phyloP scores from a whole-genome alignment of 2,113 vertebrate genomes.

The Gallinago jamesoni region DNA sequence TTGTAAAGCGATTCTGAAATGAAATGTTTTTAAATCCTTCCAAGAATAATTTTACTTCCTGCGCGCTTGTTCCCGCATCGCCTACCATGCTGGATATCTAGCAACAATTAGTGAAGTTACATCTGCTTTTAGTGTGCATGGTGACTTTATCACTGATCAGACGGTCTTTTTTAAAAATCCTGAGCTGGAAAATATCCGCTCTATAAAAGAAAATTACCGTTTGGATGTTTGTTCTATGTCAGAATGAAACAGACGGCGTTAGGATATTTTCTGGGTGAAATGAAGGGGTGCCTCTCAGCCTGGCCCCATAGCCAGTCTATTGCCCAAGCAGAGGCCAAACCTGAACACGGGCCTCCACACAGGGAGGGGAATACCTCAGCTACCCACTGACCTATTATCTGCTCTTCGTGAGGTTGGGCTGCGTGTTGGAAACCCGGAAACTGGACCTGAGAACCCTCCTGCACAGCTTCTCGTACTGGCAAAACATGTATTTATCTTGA shows the following conservation, averaged over 20 bases:
- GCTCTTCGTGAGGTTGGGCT: not conserved
- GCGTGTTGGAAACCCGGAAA: not conserved
- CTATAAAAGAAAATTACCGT: not conserved
- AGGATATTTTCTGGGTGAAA: not conserved
- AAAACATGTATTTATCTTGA: not conserved
- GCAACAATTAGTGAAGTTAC: not conserved
- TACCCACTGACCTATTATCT: too few relatives aligned
- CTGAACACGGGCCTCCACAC: not conserved
- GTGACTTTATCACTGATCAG: not conserved
- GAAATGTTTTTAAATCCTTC: not conserved
- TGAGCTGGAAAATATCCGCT: not conserved
- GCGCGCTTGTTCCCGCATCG: rapidly evolving
- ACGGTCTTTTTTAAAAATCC: not conserved
- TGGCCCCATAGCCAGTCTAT: rapidly evolving
- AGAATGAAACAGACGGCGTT: not conserved
- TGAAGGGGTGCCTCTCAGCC: not conserved
- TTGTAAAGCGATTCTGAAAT: not conserved
- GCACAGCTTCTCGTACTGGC: not conserved
- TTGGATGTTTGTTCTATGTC: not conserved
- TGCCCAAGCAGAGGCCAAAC: not conserved
- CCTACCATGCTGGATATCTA: not conserved
- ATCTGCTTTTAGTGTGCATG: not conserved
- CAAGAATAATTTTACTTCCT: not conserved
- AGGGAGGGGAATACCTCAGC: too few relatives aligned
- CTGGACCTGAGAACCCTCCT: not conserved